Conservation (phyloP, 2,888 invertebrate genomes). For the Unio pictorum region DNA sequence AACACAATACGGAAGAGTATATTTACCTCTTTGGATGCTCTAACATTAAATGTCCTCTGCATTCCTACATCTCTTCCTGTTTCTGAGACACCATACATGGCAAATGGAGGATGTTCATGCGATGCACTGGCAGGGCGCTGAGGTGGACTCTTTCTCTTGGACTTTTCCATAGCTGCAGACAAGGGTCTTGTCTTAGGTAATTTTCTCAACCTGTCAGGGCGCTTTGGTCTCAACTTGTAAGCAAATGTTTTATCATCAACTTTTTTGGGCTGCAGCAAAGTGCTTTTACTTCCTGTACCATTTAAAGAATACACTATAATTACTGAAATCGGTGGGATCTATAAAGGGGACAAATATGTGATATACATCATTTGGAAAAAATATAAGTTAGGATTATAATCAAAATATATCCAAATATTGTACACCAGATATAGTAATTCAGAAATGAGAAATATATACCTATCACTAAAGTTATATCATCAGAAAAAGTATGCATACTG, state of each 20-base stretch:
- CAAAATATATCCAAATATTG: too few species aligned
- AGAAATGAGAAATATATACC: too few species aligned
- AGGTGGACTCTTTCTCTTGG: slow-evolving; percentile 7
- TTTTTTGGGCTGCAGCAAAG: slow-evolving; percentile 17
- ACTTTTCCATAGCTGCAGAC: slow-evolving; percentile 21
- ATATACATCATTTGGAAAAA: too few species aligned
- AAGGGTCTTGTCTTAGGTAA: slow-evolving; percentile 23
- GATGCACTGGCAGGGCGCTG: slow-evolving; percentile 16
- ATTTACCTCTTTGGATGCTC: slow-evolving; percentile 50
- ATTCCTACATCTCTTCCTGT: slow-evolving; percentile 21
- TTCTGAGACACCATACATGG: slow-evolving; percentile 41
- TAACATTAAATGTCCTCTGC: slow-evolving; percentile 48
- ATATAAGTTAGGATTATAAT: too few species aligned
- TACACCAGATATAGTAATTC: too few species aligned
- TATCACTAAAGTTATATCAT: too few species aligned
- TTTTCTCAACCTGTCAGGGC: slow-evolving; percentile 35
- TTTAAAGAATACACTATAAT: too few species aligned
- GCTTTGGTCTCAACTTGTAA: slow-evolving; percentile 25
- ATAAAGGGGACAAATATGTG: too few species aligned
- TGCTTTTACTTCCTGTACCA: too few species aligned
- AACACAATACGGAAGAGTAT: not conserved
- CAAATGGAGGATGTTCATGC: slow-evolving; percentile 34
- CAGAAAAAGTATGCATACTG: too few species aligned
- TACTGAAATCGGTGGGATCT: too few species aligned
- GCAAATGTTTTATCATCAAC: slow-evolving; percentile 33